A percentile compares a stretch with the other conserved stretches of the same genome.
Evolutionary conservation across 2,888 invertebrate genomes (phyloP).

Genomic region (Aspidiotus destructor): DNA sequence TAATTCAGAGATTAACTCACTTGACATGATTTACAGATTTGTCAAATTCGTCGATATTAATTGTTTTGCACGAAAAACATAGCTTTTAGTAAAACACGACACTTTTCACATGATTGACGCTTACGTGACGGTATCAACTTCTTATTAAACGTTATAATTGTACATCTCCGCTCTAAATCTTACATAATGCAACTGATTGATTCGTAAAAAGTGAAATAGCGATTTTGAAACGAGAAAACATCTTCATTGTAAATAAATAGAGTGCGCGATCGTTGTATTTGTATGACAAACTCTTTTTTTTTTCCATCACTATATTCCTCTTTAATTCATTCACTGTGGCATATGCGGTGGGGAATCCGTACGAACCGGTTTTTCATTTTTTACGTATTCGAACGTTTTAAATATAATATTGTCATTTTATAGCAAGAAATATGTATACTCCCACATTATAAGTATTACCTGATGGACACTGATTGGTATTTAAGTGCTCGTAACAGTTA

Average conservation of each 20-base stretch:
- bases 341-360: constrained; percentile 7
- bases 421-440: too few species aligned
- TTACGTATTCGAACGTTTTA: too few species aligned
- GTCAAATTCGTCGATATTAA: too few species aligned
- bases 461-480: too few species aligned
- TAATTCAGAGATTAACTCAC: too few species aligned
- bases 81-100: constrained; percentile 8
- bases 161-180: constrained; percentile 2
- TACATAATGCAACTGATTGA: constrained; percentile 21
- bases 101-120: constrained; percentile 26
- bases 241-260: constrained; percentile 23
- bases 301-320: too few species aligned
- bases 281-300: too few species aligned
- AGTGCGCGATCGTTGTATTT: constrained; percentile 7
- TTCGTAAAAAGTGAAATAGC: constrained; percentile 14
- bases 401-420: too few species aligned
- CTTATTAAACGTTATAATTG: background rate
- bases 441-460: too few species aligned
- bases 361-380: constrained; percentile 19
- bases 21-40: too few species aligned
- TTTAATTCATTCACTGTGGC: too few species aligned
- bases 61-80: background rate
- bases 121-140: background rate
- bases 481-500: too few species aligned
- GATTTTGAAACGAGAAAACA: constrained; percentile 17